Evolutionary conservation across 2,797 vertebrate species (phyloP).

Genomic region (Sebastes nivosus): DNA sequence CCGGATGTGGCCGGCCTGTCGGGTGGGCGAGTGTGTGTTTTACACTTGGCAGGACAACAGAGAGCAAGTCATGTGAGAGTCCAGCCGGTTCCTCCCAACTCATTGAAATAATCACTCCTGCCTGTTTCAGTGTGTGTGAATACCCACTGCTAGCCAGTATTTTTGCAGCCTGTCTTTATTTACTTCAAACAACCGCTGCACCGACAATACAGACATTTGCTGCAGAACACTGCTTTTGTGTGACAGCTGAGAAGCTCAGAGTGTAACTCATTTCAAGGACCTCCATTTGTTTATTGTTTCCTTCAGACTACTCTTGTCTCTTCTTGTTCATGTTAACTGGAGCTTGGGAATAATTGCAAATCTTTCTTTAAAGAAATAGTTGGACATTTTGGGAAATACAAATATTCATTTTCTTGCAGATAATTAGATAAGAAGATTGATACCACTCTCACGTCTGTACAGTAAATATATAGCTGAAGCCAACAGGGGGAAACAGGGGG

Average conservation of each 20-base stretch:
- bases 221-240: not conserved
- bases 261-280: not conserved
- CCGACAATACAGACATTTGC: not conserved
- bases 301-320: not conserved
- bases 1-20: slow-evolving; percentile 14
- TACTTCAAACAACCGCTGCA: not conserved
- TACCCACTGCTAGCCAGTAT: not conserved
- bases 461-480: not conserved
- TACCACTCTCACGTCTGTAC: not conserved
- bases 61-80: slow-evolving; percentile 45
- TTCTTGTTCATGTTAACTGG: not conserved
- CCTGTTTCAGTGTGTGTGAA: slow-evolving; percentile 14
- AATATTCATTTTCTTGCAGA: not conserved
- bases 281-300: not conserved
- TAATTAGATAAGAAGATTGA: not conserved
- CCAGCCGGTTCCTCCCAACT: slow-evolving; percentile 25
- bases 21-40: slow-evolving; percentile 26
- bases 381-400: not conserved
- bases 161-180: not conserved
- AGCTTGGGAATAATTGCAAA: not conserved
- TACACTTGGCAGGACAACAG: slow-evolving; percentile 57
- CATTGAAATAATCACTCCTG: slow-evolving; percentile 58
- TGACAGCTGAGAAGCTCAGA: not conserved
- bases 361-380: not conserved
- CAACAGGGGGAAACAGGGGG: not conserved